Percentiles rank a stretch among this genome's conserved stretches.
Evolutionary conservation across 2,888 invertebrate genomes (phyloP).

Genomic region (Heliconius erato): DNA sequence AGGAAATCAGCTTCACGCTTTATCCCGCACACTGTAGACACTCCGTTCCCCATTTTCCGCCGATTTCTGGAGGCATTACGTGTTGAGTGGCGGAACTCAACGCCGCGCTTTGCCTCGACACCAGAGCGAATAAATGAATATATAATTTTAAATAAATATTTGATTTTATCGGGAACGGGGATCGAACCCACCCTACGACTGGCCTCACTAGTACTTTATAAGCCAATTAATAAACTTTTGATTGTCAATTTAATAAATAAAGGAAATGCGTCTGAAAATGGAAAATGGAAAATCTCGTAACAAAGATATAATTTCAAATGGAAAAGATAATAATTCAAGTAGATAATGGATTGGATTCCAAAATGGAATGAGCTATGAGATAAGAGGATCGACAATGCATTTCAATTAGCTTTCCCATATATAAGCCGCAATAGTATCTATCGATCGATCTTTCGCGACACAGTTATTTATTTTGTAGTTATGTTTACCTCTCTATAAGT

Average conservation of each 20-base stretch:
- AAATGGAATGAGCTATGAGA: background rate
- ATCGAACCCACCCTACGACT: no score
- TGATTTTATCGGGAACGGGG: no score
- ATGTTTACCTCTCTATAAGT: no score
- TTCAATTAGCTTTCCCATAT: background rate
- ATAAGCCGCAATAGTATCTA: background rate
- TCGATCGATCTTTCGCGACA: background rate
- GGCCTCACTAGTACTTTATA: no score
- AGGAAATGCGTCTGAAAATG: background rate
- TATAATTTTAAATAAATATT: no score
- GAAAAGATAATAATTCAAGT: background rate
- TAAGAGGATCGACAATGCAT: background rate
- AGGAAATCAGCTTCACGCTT: no score
- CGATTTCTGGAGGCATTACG: no score
- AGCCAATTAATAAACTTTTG: background rate
- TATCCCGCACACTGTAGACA: no score
- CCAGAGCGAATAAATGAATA: no score
- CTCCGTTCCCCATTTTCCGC: no score
- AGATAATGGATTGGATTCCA: background rate
- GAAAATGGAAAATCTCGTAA: background rate
- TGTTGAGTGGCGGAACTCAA: no score
- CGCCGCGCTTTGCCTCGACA: no score
- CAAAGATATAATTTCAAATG: background rate
- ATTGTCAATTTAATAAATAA: background rate
- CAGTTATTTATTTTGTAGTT: background rate